Evolutionary conservation across 2,797 vertebrate species (phyloP), one percentile per base, ranked within the genome.

Genomic region (Hafferia zeledoni): DNA sequence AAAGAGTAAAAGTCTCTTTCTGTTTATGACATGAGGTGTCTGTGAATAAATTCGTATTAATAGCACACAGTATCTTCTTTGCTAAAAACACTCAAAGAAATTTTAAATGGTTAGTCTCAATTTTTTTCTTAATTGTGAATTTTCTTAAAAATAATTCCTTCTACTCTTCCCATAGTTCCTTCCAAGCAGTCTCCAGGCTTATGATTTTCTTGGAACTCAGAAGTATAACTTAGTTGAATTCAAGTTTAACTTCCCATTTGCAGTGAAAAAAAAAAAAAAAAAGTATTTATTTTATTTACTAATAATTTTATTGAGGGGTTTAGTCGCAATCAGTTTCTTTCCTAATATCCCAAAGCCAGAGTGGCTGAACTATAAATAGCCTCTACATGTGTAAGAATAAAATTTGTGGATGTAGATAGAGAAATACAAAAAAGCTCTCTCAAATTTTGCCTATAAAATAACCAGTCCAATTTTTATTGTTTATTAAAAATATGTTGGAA

Each of bases 341-440:
- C 13, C 8, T 52, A 63, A 44, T 49, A 57, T 22, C 16, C 8
- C 17, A 39, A 68, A 78, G 2, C 4, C 30, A 18, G 3, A 0
- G 16, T 41, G 8, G 2, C 11, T 86, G 22, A 59, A 68, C 57
- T 43, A 47, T 5, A 4, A 6, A 27, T 15, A 53, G 53, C 1
- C 1, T 43, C 9, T 41, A 15, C 0, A 0, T 6, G 0, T 57
- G 3, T 65, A 11, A 9, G 11, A 35, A 30, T 50, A 53, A 79
- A 71, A 65, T 35, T 31, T 41, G 2, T 65, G 46, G 19, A 33
- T 64, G 10, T 18, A 14, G 30, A 46, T 17, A 2, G 4, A 65
- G 10, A 69, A 87, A 64, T 31, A 43, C 5, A 52, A 3, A 47
- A 33, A 61, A 35, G 11, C 6, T 18, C 4, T 10, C 17, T 37